Conservation (phyloP, 2,113 vertebrate genomes). For the Chunga burmeisteri region DNA sequence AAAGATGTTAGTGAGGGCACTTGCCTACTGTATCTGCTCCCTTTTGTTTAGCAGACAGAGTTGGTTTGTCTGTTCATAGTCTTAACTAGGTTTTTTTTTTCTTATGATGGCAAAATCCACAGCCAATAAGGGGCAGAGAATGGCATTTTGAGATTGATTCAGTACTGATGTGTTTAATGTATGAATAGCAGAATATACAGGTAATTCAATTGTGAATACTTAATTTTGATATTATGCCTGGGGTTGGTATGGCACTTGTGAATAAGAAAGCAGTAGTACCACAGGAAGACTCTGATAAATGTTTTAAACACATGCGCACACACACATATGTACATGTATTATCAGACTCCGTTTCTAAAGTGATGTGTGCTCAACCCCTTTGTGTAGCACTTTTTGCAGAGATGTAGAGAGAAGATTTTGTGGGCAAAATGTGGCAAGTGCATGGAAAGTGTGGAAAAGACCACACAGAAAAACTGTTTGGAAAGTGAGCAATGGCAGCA, state of each 20-base stretch:
- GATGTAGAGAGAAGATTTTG: background rate
- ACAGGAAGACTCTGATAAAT: background rate
- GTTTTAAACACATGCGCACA: background rate
- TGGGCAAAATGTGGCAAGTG: background rate
- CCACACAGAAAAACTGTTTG: background rate
- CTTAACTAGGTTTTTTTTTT: background rate
- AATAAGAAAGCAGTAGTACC: background rate
- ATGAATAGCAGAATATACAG: background rate
- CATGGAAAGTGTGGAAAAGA: background rate
- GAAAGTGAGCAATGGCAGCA: background rate
- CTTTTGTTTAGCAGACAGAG: background rate
- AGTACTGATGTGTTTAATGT: background rate
- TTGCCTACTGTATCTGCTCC: background rate
- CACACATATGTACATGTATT: rapidly evolving
- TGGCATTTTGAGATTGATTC: background rate
- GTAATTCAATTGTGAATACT: background rate
- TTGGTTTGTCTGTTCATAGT: background rate
- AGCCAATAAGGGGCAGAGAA: background rate
- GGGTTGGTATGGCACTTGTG: background rate
- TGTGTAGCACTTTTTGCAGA: background rate
- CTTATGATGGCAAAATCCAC: background rate
- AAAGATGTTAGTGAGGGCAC: background rate
- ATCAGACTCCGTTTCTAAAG: background rate
- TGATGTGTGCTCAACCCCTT: background rate
- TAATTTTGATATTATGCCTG: background rate